A percentile compares a stretch with the other conserved stretches of the same genome.
Conservation (phyloP, 2,113 vertebrate species). For the Gnathonemus echidnorhynchus region DNA sequence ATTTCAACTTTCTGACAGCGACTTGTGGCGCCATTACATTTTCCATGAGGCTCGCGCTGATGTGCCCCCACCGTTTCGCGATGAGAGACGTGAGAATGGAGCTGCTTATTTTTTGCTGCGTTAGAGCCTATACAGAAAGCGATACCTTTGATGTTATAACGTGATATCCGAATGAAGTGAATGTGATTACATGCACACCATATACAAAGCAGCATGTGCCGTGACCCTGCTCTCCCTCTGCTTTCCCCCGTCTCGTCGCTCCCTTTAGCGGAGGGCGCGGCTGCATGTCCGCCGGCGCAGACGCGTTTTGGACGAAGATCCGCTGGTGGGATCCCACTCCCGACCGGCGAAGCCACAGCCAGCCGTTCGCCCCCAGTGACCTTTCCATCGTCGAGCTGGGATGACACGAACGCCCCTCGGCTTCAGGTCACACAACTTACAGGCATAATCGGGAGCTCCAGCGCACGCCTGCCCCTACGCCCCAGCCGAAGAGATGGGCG, state of each 20-base stretch:
- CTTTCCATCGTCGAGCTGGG: slow-evolving; percentile 20
- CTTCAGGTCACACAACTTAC: slow-evolving; percentile 24
- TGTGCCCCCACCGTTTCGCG: background rate
- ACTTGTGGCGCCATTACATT: background rate
- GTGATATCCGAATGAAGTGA: background rate
- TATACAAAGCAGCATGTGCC: background rate
- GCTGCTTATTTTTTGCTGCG: background rate
- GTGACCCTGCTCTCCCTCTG: background rate
- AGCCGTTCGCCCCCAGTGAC: background rate
- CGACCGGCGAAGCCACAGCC: background rate
- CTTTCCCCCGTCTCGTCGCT: background rate
- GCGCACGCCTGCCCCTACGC: background rate
- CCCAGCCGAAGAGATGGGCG: slow-evolving; percentile 58
- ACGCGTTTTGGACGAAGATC: background rate
- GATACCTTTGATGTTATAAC: background rate
- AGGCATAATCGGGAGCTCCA: slow-evolving; percentile 39
- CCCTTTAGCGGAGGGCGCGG: background rate
- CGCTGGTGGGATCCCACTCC: background rate
- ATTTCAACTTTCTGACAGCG: too few relatives aligned
- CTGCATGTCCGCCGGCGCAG: background rate
- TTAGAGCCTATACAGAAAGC: background rate
- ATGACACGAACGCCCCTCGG: slow-evolving; percentile 38
- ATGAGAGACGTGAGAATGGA: background rate
- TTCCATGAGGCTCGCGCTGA: background rate
- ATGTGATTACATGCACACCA: background rate